These are phyloP conservation scores for Sinocyclocheilus anshuiensis DNA, from an alignment of 2,113 vertebrate genomes.

Conservation along the genomic window DNA sequence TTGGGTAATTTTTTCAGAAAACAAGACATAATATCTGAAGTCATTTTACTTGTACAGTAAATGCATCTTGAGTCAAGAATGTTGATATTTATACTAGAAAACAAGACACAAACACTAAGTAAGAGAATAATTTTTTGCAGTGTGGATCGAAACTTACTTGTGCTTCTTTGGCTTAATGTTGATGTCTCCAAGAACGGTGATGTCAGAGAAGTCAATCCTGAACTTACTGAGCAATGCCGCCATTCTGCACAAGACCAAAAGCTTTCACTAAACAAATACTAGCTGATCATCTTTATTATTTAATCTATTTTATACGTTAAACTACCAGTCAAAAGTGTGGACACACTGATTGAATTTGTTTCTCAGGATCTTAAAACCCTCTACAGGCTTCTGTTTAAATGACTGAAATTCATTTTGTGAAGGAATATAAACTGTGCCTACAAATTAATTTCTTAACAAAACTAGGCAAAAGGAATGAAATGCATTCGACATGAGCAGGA, in stretches of 20 bases:
- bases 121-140: too few species aligned
- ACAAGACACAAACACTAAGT: too few species aligned
- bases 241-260: constrained; percentile 79
- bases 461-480: neutral
- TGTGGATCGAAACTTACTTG: constrained; percentile 78
- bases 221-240: constrained; percentile 96
- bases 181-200: constrained; percentile 95
- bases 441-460: neutral
- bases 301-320: neutral
- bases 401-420: too few species aligned
- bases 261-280: neutral
- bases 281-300: neutral
- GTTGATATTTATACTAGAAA: too few species aligned
- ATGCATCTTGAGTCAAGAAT: too few species aligned
- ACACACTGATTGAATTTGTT: too few species aligned
- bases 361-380: too few species aligned
- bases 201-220: constrained; percentile 95
- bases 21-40: too few species aligned
- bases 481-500: neutral
- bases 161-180: constrained; percentile 97
- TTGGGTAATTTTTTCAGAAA: too few species aligned
- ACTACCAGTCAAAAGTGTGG: neutral
- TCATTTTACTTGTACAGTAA: too few species aligned
- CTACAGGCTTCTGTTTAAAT: too few species aligned
- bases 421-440: too few species aligned